Base-by-base conservation (phyloP, 2,888 invertebrate genomes). In the Ernsta delagoae region DNA sequence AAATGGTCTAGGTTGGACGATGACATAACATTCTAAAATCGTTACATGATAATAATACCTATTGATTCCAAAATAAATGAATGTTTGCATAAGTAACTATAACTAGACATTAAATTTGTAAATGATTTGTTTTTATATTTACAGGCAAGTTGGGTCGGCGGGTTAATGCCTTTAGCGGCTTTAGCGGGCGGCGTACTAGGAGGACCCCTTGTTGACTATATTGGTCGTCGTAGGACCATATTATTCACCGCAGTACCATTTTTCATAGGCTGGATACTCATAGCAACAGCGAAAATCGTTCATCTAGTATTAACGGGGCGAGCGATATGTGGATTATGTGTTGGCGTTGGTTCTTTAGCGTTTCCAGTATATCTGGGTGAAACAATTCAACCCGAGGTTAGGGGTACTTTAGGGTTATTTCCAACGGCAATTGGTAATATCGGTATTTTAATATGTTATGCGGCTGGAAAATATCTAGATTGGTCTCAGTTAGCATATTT, bases 331-430 rank as follows among this genome's bases (percentile, higher is more conserved):
- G 99, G 99, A 7, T 94, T 98, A 77, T 97, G 98, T 83, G 97
- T 98, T 45, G 98, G 98, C 16, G 94, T 98, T 69, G 96, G 97
- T 0, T 98, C 98, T 0, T 94, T 99, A 2, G 96, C 97, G 24
- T 94, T 97, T 75, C 98, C 99, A 0, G 98, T 99, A 1, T 99
- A 99, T 84, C 95, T 99, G 50, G 98, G 98, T 6, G 99, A 99
- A 92, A 97, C 98, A 0, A 96, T 99, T 50, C 98, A 98, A 83
- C 97, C 98, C 1, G 97, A 98, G 92, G 97, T 98, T 0, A 95
- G 99, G 61, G 99, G 99, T 3, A 96, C 97, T 8, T 92, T 99
- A 59, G 99, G 98, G 12, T 89, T 98, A 34, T 90, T 98, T 73
- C 98, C 98, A 0, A 98, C 98, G 0, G 97, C 97, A 2, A 96